A percentile compares a stretch with the other conserved stretches of the same genome.
phyloP scores from a whole-genome alignment of 2,888 invertebrate species.

The Meghimatium bilineatum region DNA sequence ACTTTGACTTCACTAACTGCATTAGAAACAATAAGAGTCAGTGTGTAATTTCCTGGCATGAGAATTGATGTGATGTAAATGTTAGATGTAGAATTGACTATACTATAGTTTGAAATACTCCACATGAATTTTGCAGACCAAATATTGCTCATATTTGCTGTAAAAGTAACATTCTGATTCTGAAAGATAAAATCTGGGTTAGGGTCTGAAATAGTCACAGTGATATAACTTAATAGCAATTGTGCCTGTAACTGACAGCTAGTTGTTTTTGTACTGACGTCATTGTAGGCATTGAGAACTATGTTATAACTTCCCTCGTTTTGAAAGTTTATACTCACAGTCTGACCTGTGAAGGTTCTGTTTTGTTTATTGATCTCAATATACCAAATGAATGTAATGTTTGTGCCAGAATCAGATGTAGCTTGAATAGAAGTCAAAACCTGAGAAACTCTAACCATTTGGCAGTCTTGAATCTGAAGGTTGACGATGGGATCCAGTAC shows the following conservation, averaged over 20 bases:
- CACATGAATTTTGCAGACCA: conserved; percentile 43
- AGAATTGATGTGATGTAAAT: conserved; percentile 12
- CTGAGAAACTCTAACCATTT: not conserved
- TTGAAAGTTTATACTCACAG: conserved; percentile 33
- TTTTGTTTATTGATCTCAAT: conserved; percentile 34
- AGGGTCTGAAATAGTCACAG: conserved; percentile 38
- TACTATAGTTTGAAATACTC: conserved; percentile 28
- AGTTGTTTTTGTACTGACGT: conserved; percentile 52
- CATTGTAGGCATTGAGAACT: conserved; percentile 58
- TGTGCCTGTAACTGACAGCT: conserved; percentile 41
- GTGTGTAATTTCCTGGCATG: not conserved
- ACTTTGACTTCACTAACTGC: conserved; percentile 29
- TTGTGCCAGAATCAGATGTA: conserved; percentile 38
- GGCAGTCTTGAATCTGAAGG: conserved; percentile 44
- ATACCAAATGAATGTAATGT: conserved; percentile 47
- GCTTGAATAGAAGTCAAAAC: conserved; percentile 8
- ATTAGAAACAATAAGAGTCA: conserved; percentile 39
- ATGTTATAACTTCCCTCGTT: conserved; percentile 55
- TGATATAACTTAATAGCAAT: conserved; percentile 34
- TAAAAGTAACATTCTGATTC: conserved; percentile 49
- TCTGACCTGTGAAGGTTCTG: conserved; percentile 34
- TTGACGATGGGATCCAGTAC: conserved; percentile 45
- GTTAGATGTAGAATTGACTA: not conserved
- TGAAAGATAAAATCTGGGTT: conserved; percentile 48
- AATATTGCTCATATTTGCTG: conserved; percentile 38